Percentiles rank a stretch among this genome's conserved stretches.
Conservation (phyloP, 1,140 invertebrate species). For the Lepidurus arcticus region DNA sequence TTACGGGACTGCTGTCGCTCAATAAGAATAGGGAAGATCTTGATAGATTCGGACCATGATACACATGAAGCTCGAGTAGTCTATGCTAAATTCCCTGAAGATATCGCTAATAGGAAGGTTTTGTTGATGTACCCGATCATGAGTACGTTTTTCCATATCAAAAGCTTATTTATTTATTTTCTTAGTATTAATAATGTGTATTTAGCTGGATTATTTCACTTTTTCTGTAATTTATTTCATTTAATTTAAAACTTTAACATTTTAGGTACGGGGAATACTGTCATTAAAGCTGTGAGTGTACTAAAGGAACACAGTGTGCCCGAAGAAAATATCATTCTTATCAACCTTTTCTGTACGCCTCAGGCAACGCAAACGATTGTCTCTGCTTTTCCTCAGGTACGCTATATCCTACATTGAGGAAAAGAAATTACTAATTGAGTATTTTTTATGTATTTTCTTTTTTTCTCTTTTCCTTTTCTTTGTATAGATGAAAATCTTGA, state of each 20-base stretch:
- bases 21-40: slow-evolving; percentile 94
- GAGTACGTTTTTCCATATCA: slow-evolving; percentile 56
- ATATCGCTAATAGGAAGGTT: slow-evolving; percentile 82
- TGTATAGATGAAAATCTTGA: slow-evolving; percentile 82
- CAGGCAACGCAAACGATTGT: slow-evolving; percentile 79
- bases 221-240: neutral
- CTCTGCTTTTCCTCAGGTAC: slow-evolving; percentile 73
- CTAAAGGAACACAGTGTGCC: slow-evolving; percentile 86
- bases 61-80: slow-evolving; percentile 94
- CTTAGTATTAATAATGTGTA: slow-evolving; percentile 18
- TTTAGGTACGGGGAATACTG: slow-evolving; percentile 82
- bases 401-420: slow-evolving; percentile 32
- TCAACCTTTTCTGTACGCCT: slow-evolving; percentile 95
- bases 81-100: slow-evolving; percentile 95
- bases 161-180: neutral
- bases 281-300: slow-evolving; percentile 86
- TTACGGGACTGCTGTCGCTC: slow-evolving; percentile 94
- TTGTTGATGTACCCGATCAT: slow-evolving; percentile 98
- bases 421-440: neutral
- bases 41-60: slow-evolving; percentile 93
- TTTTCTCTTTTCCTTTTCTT: slow-evolving; percentile 34
- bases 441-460: neutral
- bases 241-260: slow-evolving; percentile 30
- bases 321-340: slow-evolving; percentile 89
- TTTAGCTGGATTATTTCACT: neutral